phyloP scores from a whole-genome alignment of 2,888 invertebrate genomes.

The Pachycephus smyrnensis region DNA sequence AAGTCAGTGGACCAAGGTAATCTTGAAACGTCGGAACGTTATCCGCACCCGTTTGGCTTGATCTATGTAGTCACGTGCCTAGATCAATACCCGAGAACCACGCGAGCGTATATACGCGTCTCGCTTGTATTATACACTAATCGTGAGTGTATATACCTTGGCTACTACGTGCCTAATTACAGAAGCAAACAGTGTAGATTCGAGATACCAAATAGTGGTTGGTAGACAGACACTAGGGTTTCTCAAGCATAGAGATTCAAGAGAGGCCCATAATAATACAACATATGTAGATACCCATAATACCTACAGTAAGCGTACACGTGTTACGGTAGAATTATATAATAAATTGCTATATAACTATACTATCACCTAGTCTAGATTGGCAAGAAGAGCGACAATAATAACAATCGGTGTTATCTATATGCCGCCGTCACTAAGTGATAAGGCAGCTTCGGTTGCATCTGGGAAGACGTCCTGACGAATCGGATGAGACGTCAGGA shows the following conservation, averaged over 20 bases:
- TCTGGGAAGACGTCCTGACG: background rate
- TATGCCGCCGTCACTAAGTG: background rate
- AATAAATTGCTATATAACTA: background rate
- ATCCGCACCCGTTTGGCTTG: conserved; percentile 46
- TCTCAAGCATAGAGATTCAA: background rate
- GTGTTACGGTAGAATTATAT: background rate
- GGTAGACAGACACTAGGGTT: background rate
- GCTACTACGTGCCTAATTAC: conserved; percentile 58
- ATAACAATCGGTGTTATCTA: background rate
- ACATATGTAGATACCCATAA: background rate
- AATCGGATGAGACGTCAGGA: background rate
- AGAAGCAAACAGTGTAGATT: conserved; percentile 59
- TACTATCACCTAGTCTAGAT: background rate
- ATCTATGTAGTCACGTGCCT: conserved; percentile 44
- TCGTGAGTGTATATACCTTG: conserved; percentile 2
- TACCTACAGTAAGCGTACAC: background rate
- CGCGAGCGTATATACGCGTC: conserved; percentile 14
- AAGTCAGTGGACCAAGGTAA: conserved; percentile 53
- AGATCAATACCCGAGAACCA: conserved; percentile 23
- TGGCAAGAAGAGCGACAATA: background rate
- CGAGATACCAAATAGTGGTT: conserved; percentile 44
- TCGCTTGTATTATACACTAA: conserved; percentile 8
- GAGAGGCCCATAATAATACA: background rate
- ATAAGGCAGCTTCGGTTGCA: background rate
- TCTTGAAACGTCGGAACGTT: conserved; percentile 40